Base-by-base conservation (phyloP, 2,888 invertebrate species). In the Clistopyga incitator region DNA sequence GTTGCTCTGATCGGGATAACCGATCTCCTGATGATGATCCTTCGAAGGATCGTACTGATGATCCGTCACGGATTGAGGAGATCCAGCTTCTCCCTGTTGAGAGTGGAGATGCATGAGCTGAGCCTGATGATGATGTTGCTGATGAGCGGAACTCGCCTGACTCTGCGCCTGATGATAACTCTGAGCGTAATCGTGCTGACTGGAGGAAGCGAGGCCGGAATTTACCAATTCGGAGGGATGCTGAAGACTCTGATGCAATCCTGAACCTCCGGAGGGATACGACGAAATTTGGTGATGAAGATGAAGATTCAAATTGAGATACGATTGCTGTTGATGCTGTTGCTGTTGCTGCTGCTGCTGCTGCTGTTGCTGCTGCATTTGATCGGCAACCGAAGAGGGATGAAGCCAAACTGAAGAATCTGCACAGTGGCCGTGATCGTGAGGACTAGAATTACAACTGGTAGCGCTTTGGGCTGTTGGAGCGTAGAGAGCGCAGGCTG, bases 231-330 rank as follows among this genome's bases (percentile, higher is more conserved):
- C 87, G 94, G 56, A 95, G 94, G 71, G 95, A 95, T 2, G 96
- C 79, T 84, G 84, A 96, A 92, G 94, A 93, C 86, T 96, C 96
- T 90, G 94, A 94, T 90, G 95, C 95, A 45, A 95, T 94, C 42
- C 96, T 95, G 18, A 90, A 96, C 18, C 95, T 20, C 61, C 56
- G 8, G 86, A 68, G 81, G 91, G 50, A 85, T 87, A 84, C 76
- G 88, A 87, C 0, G 92, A 90, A 85, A 93, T 92, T 75, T 93
- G 93, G 86, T 93, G 93, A 86, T 93, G 93, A 18, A 93, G 82
- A 78, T 93, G 93, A 0, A 93, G 90, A 78, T 93, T 93, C 15
- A 93, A 82, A 82, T 93, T 93, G 25, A 93, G 86, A 71, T 93
- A 93, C 0, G 93, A 94, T 78, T 94, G 95, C 89, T 95, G 94